Conservation (phyloP, 2,113 vertebrate genomes). For the Serinus canaria region DNA sequence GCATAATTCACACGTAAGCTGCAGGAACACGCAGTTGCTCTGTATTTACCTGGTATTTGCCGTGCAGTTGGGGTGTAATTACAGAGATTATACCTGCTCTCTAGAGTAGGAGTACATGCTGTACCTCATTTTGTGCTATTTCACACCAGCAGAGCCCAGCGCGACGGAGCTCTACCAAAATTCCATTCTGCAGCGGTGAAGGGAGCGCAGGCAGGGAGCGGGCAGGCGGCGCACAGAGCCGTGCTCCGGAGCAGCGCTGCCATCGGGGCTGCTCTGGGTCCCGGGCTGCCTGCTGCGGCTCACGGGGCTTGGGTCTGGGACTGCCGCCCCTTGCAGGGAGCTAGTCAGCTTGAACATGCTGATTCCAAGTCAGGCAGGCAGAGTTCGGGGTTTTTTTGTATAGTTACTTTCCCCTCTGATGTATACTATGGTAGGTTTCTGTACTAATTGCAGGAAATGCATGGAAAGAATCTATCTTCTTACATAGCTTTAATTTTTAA, state of each 20-base stretch:
- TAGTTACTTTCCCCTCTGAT: not conserved
- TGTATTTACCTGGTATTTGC: not conserved
- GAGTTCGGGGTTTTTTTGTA: not conserved
- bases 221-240: not conserved
- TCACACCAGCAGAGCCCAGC: not conserved
- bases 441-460: not conserved
- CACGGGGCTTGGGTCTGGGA: not conserved
- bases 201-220: not conserved
- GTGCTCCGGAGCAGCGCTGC: accelerated
- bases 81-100: not conserved
- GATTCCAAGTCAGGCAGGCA: not conserved
- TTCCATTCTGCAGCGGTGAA: not conserved
- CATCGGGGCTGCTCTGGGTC: not conserved
- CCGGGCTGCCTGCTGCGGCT: not conserved
- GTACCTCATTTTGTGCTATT: not conserved
- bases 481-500: not conserved
- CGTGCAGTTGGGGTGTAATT: not conserved
- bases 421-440: not conserved
- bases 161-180: not conserved
- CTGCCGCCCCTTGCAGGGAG: not conserved
- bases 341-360: not conserved
- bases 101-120: not conserved
- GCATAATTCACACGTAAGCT: conserved; percentile 29
- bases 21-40: not conserved
- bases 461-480: not conserved